Base-by-base conservation (phyloP, 2,797 vertebrate genomes). In the Amniataba percoides region DNA sequence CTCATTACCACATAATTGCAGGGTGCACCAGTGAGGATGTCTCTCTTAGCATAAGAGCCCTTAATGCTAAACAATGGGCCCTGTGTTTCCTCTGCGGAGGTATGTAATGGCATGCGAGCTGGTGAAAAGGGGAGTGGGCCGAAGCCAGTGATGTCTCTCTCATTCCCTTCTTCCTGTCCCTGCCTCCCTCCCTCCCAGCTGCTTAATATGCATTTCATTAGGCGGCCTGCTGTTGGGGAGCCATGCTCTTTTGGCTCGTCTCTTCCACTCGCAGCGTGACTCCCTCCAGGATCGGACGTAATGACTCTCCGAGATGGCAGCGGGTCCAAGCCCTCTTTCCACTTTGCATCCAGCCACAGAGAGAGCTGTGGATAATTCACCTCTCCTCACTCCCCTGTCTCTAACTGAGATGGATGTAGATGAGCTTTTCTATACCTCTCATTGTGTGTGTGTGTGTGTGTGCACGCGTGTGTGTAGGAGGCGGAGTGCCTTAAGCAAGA, bases 331-430 rank as follows among this genome's bases (percentile, higher is more conserved):
- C 79, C 73, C 68, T 74, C 81, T 73, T 84, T 77, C 77, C 34
- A 71, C 77, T 75, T 81, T 83, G 64, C 74, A 89, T 82, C 80
- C 80, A 68, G 78, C 71, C 77, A 64, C 8, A 77, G 81, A 83
- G 66, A 82, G 86, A 76, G 66, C 86, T 81, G 80, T 31, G 76
- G 85, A 88, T 89, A 84, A 89, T 87, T 81, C 81, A 70, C 75
- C 81, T 83, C 80, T 69, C 77, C 71, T 87, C 77, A 69, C 77
- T 76, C 65, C 45, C 31, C 87, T 85, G 92, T 87, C 81, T 90
- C 82, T 85, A 89, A 88, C 86, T 65, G 89, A 87, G 90, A 92
- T 89, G 83, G 88, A 92, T 91, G 89, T 79, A 84, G 87, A 91
- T 86, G 83, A 87, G 85, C 73, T 85, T 83, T 87, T 88, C 85